Percentiles rank a stretch among this genome's conserved stretches.
These are phyloP conservation scores for Ptiloglossa arizonensis DNA, from an alignment of 1,140 invertebrate genomes.

Conservation along the genomic window DNA sequence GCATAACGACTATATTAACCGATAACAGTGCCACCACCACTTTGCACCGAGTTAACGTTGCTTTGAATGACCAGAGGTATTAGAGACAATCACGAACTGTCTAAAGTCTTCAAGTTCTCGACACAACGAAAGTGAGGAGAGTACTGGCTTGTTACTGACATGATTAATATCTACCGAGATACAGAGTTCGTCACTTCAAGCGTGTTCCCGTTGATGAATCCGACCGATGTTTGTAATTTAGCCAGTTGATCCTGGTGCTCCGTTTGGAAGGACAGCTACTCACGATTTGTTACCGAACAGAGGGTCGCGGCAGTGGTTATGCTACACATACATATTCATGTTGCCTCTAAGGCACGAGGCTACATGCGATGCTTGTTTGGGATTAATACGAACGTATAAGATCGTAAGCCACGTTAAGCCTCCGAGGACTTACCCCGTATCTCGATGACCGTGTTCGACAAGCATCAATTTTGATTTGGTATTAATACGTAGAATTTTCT, in stretches of 20 bases:
- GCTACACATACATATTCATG: constrained; percentile 65
- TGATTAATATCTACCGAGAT: constrained; percentile 57
- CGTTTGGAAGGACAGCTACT: constrained; percentile 55
- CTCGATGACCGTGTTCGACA: constrained; percentile 44
- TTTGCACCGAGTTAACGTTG: background rate
- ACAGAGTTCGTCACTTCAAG: constrained; percentile 59
- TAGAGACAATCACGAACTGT: constrained; percentile 30
- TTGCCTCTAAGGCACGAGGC: constrained; percentile 43
- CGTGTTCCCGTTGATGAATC: constrained; percentile 55
- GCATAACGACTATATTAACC: background rate
- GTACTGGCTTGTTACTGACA: constrained; percentile 39
- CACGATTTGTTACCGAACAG: constrained; percentile 56
- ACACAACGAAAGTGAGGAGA: constrained; percentile 13
- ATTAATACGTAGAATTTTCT: background rate
- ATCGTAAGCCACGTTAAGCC: constrained; percentile 62
- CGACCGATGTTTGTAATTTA: constrained; percentile 60
- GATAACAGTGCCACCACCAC: background rate
- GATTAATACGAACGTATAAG: constrained; percentile 64
- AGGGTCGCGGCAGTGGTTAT: constrained; percentile 51
- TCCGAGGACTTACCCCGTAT: constrained; percentile 37
- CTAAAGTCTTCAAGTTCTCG: constrained; percentile 27
- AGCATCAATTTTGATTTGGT: constrained; percentile 1
- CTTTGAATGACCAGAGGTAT: constrained; percentile 43
- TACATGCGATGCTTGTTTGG: constrained; percentile 59
- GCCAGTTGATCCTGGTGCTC: constrained; percentile 58